Evolutionary conservation across 2,113 vertebrate species (phyloP).

Genomic region (Dascyllus trimaculatus): DNA sequence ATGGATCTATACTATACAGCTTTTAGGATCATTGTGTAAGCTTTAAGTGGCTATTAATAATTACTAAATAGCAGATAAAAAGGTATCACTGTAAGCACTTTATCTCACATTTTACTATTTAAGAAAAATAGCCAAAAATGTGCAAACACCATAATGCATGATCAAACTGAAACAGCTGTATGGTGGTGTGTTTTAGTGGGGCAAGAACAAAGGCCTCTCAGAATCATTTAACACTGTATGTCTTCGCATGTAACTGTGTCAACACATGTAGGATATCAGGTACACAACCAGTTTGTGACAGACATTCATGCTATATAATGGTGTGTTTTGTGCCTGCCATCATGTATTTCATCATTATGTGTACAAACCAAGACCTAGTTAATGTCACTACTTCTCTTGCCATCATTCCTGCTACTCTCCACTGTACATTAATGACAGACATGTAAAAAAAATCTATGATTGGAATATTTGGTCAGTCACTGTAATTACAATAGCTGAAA

Average conservation of each 20-base stretch:
- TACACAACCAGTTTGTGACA: slow-evolving; percentile 17
- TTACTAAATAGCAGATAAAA: slow-evolving; percentile 36
- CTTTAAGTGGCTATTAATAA: slow-evolving; percentile 25
- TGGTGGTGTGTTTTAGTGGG: slow-evolving; percentile 18
- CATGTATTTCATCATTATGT: slow-evolving; percentile 1
- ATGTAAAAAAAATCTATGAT: slow-evolving; percentile 20
- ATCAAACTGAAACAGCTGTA: slow-evolving; percentile 41
- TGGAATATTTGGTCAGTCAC: slow-evolving; percentile 53
- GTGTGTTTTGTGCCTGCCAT: slow-evolving; percentile 32
- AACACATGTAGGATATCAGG: not conserved
- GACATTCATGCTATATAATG: not conserved
- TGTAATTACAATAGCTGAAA: slow-evolving; percentile 38
- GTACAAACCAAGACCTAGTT: not conserved
- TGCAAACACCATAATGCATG: slow-evolving; percentile 54
- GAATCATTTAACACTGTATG: not conserved
- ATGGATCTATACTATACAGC: slow-evolving; percentile 35
- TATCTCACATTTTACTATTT: slow-evolving; percentile 44
- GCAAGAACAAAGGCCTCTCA: slow-evolving; percentile 36
- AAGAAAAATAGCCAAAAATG: slow-evolving; percentile 39
- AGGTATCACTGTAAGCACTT: slow-evolving; percentile 24
- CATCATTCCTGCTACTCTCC: slow-evolving; percentile 6
- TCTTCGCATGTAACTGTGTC: slow-evolving; percentile 15
- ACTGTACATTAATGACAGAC: slow-evolving; percentile 17
- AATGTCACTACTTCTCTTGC: not conserved
- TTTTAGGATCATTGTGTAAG: slow-evolving; percentile 25